Evolutionary conservation across 2,888 invertebrate species (phyloP).

Genomic region (Oxystoma pomonae): DNA sequence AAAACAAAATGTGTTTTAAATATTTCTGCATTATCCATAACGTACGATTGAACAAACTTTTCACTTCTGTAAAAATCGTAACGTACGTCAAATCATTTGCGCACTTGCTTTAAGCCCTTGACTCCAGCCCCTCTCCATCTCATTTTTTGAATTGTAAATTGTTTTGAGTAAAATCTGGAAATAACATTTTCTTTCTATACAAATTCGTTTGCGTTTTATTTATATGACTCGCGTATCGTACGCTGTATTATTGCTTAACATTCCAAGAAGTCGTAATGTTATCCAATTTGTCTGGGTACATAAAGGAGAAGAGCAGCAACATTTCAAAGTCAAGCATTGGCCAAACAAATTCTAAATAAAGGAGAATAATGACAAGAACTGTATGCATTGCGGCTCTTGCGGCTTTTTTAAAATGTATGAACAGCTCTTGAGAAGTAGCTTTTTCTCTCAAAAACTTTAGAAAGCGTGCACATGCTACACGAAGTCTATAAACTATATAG

Average conservation of each 20-base stretch:
- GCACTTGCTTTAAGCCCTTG: too few species aligned
- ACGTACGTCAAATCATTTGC: too few species aligned
- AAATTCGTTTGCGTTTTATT: too few species aligned
- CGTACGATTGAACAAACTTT: too few species aligned
- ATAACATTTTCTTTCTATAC: too few species aligned
- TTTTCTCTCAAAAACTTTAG: neutral
- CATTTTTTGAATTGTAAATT: too few species aligned
- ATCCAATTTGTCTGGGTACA: neutral
- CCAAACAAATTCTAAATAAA: neutral
- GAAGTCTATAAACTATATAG: neutral
- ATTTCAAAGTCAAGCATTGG: neutral
- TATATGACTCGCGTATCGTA: too few species aligned
- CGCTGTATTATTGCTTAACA: neutral
- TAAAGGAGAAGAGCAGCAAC: neutral
- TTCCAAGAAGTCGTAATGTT: neutral
- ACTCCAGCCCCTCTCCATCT: too few species aligned
- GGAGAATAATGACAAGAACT: neutral
- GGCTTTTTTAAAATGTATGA: neutral
- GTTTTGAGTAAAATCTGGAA: too few species aligned
- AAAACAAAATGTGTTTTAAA: too few species aligned
- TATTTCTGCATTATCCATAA: too few species aligned
- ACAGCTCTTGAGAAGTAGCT: neutral
- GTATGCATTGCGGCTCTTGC: neutral
- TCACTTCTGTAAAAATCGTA: too few species aligned
- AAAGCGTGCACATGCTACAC: neutral